phyloP scores from a whole-genome alignment of 2,113 vertebrate species.

The Phaethornis superciliosus region DNA sequence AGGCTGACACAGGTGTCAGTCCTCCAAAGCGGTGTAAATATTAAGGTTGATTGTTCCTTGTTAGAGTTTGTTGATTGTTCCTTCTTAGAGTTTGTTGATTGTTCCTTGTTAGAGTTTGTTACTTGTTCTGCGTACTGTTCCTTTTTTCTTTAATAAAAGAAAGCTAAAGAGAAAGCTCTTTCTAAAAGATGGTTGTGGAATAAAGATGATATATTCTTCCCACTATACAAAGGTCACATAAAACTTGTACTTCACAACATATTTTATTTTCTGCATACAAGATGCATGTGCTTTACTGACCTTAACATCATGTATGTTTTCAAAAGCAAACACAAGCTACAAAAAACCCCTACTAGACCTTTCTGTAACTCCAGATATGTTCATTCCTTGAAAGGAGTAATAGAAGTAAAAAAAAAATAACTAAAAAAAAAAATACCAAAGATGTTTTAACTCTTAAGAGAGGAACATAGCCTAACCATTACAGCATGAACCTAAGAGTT shows the following conservation, averaged over 20 bases:
- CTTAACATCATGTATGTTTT: background rate
- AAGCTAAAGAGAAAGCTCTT: background rate
- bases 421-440: background rate
- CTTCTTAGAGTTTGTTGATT: no score
- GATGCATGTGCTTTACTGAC: constrained; percentile 7
- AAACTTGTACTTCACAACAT: background rate
- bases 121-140: no score
- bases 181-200: background rate
- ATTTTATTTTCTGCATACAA: constrained; percentile 54
- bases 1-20: no score
- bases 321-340: constrained; percentile 18
- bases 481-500: background rate
- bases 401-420: constrained; percentile 8
- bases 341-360: background rate
- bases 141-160: no score
- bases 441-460: background rate
- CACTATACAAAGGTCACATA: background rate
- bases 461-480: background rate
- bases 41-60: no score
- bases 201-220: background rate
- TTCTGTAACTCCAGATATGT: background rate
- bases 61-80: no score
- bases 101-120: no score
- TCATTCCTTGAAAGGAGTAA: background rate
- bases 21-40: no score